A percentile compares a stretch with the other conserved stretches of the same genome.
phyloP scores from a whole-genome alignment of 2,888 invertebrate genomes.

The Ormyrus nitidulus region DNA sequence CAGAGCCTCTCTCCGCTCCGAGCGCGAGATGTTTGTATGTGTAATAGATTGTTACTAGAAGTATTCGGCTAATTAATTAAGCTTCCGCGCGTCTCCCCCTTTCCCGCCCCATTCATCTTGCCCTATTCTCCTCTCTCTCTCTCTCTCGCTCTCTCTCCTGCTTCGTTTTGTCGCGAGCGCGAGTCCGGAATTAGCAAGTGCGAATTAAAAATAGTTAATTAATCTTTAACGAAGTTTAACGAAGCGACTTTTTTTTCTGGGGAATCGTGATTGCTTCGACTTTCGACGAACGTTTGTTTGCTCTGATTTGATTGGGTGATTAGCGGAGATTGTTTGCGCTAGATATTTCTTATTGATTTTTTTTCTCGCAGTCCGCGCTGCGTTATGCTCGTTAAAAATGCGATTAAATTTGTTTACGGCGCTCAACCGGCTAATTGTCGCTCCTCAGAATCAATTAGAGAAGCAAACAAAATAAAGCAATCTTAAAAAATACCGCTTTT shows the following conservation, averaged over 20 bases:
- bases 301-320: too few species aligned
- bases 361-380: too few species aligned
- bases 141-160: background rate
- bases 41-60: slow-evolving; percentile 76
- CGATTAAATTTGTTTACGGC: too few species aligned
- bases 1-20: slow-evolving; percentile 63
- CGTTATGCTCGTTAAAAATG: too few species aligned
- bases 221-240: slow-evolving; percentile 1
- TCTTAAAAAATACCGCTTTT: too few species aligned
- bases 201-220: background rate
- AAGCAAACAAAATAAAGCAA: too few species aligned
- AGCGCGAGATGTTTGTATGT: slow-evolving; percentile 70
- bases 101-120: slow-evolving; percentile 34
- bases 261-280: too few species aligned
- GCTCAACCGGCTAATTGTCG: too few species aligned
- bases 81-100: slow-evolving; percentile 65
- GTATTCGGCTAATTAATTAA: slow-evolving; percentile 76
- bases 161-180: slow-evolving; percentile 13
- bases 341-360: too few species aligned
- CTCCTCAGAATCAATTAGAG: too few species aligned
- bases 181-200: background rate
- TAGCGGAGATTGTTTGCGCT: too few species aligned
- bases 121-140: background rate
- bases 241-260: background rate
- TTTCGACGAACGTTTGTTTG: too few species aligned